Percentiles rank a stretch among this genome's conserved stretches.
Evolutionary conservation across 2,113 vertebrate genomes (phyloP).

Genomic region (Strix uralensis): DNA sequence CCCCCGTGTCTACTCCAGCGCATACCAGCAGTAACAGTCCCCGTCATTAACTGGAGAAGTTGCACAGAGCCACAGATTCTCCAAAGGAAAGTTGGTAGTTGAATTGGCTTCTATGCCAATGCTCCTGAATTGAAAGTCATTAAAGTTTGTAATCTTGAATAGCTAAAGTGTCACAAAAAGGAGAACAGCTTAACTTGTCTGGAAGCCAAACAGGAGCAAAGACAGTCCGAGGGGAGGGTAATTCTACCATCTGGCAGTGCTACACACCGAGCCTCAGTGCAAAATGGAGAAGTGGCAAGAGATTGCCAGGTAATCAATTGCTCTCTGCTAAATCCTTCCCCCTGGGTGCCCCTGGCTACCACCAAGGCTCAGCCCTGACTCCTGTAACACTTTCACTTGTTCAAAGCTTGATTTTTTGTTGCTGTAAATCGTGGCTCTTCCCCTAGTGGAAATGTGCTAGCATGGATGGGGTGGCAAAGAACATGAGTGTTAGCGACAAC

Average conservation of each 20-base stretch:
- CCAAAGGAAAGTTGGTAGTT: neutral
- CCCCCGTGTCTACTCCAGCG: accelerated
- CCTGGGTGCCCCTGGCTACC: neutral
- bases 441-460: neutral
- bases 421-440: neutral
- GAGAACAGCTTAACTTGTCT: neutral
- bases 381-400: neutral
- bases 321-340: neutral
- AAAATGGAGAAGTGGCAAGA: neutral
- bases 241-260: neutral
- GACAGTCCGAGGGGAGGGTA: neutral
- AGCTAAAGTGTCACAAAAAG: neutral
- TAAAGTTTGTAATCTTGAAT: neutral
- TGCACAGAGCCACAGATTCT: neutral
- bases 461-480: neutral
- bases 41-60: neutral
- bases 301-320: neutral
- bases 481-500: neutral
- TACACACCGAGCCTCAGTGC: neutral
- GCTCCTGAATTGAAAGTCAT: neutral
- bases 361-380: neutral
- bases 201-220: neutral
- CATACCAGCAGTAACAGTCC: neutral
- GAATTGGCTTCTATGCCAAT: neutral
- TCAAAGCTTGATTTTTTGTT: neutral